phyloP scores from a whole-genome alignment of 2,888 invertebrate species.

The Hybos culiciformis region DNA sequence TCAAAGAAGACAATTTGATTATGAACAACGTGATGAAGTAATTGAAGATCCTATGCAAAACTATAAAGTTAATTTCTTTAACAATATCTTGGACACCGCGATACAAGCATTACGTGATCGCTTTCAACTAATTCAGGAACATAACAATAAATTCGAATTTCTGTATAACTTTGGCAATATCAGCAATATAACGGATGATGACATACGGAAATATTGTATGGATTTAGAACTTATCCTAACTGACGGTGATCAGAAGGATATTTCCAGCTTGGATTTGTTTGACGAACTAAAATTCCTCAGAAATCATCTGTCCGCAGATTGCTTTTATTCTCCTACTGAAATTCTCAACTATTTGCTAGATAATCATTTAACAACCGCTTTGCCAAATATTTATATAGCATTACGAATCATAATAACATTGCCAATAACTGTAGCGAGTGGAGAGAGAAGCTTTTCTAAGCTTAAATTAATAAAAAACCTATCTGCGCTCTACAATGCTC shows the following conservation, averaged over 20 bases:
- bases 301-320: not conserved
- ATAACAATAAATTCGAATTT: slow-evolving; percentile 3
- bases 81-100: not conserved
- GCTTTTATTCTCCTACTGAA: slow-evolving; percentile 1
- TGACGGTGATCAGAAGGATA: slow-evolving; percentile 1
- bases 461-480: slow-evolving; percentile 3
- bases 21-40: too few relatives aligned
- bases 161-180: slow-evolving; percentile 3
- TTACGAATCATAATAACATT: slow-evolving; percentile 1
- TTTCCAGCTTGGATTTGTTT: slow-evolving; percentile 1
- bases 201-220: not conserved
- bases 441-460: slow-evolving; percentile 1
- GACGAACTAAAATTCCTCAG: not conserved
- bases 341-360: not conserved
- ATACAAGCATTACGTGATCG: not conserved
- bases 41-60: not conserved
- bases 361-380: slow-evolving; percentile 1
- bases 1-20: too few relatives aligned
- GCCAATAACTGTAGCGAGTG: slow-evolving; percentile 2
- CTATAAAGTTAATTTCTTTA: not conserved
- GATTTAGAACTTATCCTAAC: not conserved
- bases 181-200: slow-evolving; percentile 1
- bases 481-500: slow-evolving; percentile 4
- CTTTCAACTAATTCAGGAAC: slow-evolving; percentile 4
- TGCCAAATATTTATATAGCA: slow-evolving; percentile 1